Percentiles rank a stretch among this genome's conserved stretches.
These are phyloP conservation scores for Elephantulus edwardii DNA, from an alignment of 2,113 vertebrate genomes.

Conservation along the genomic window DNA sequence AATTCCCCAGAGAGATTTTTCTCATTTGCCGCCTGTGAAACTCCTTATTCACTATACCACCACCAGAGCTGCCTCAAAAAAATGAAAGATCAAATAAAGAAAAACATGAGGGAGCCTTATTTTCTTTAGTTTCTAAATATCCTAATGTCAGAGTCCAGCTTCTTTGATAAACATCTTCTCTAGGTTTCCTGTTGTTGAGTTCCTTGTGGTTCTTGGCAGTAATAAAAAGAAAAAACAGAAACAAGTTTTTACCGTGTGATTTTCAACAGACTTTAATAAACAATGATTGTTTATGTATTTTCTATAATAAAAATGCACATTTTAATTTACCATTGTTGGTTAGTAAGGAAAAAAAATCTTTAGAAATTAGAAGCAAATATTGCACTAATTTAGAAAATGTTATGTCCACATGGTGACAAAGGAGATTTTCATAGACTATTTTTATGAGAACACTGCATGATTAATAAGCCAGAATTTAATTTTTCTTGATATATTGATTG, in stretches of 20 bases:
- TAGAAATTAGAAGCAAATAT: constrained; percentile 18
- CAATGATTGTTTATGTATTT: background rate
- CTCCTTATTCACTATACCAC: too few species aligned
- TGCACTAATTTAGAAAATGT: background rate
- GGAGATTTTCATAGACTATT: background rate
- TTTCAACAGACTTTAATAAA: background rate
- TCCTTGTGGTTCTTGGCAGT: background rate
- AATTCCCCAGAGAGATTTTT: too few species aligned
- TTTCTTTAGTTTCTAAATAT: background rate
- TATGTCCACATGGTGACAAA: background rate
- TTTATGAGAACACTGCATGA: background rate
- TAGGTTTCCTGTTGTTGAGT: background rate
- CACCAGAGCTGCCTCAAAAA: too few species aligned
- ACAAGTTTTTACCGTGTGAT: background rate
- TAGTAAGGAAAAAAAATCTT: background rate
- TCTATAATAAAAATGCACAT: constrained; percentile 40
- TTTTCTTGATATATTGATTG: background rate
- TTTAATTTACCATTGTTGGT: background rate
- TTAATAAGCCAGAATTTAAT: background rate
- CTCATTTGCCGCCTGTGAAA: too few species aligned
- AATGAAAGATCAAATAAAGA: too few species aligned
- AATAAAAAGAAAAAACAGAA: background rate
- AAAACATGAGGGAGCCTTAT: background rate
- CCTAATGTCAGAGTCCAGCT: background rate
- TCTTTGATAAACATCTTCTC: background rate